Base-by-base conservation (phyloP, 2,113 vertebrate species). In the Pluvianellus socialis region DNA sequence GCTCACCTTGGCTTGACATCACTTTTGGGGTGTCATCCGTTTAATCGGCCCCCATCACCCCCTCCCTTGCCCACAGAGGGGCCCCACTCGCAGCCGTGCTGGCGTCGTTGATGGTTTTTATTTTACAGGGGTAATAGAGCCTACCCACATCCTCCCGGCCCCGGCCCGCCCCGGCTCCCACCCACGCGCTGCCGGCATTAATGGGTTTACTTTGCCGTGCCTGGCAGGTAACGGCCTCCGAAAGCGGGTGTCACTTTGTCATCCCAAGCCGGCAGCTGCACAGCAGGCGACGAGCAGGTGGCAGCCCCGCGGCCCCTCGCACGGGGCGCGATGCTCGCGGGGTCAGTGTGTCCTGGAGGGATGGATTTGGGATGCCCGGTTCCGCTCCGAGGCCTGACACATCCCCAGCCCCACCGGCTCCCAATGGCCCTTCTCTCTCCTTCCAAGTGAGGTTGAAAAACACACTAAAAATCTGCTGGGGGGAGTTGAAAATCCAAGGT, bases 31-130 rank as follows among this genome's bases (percentile, higher is more conserved):
- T 61, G 62, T 26, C 58, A 52, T 3, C 33, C 66, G n/a, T 68
- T 82, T 55, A 27, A 75, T 59, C 19, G 0, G 74, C 3, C 2
- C 12, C 50, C 65, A 61, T 23, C 58, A 24, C 21, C 33, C n/a
- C 13, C 10, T 27, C 10, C 27, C 58, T 1, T 8, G 12, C 88
- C 63, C 0, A 0, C 1, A 0, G 35, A 30, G 11, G 66, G 80
- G 73, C 68, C 96, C 47, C 53, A 10, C 66, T 40, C 0, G 1
- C 88, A 83, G 83, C 58, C 55, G 0, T 21, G 71, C 70, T 2
- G 1, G 19, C 0, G 7, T 13, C 21, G 13, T 40, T 27, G 59
- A 13, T 94, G 88, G 67, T 7, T 90, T 94, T 91, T 66, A 44
- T 81, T 94, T 84, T 30, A 44, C 86, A 32, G 86, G 85, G 49